Evolutionary conservation across 2,113 vertebrate species (phyloP).

Genomic region (Clarias gariepinus): DNA sequence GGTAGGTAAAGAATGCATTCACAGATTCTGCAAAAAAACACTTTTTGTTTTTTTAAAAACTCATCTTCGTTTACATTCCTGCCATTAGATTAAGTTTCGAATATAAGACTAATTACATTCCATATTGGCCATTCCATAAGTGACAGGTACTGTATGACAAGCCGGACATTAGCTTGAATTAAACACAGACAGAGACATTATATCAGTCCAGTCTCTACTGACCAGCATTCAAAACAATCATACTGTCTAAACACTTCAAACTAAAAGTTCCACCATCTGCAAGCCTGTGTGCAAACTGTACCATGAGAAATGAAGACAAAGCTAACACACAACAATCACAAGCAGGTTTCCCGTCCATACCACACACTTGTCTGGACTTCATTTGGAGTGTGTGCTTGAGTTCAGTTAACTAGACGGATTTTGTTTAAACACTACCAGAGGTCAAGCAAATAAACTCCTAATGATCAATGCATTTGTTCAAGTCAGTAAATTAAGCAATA

Average conservation of each 20-base stretch:
- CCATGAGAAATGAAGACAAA: constrained; percentile 36
- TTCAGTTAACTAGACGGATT: constrained; percentile 16
- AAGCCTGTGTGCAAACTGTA: background rate
- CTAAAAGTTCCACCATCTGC: constrained; percentile 29
- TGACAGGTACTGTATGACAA: background rate
- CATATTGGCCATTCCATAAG: background rate
- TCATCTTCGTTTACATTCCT: background rate
- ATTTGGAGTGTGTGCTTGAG: constrained; percentile 27
- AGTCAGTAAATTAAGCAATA: constrained; percentile 29
- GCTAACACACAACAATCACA: constrained; percentile 36
- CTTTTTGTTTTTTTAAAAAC: no score
- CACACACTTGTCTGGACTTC: constrained; percentile 6
- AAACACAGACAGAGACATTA: background rate
- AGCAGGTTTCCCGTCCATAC: constrained; percentile 16
- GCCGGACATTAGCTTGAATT: background rate
- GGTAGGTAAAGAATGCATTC: background rate
- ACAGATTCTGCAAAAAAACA: background rate
- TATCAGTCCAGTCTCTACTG: background rate
- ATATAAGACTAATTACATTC: constrained; percentile 14
- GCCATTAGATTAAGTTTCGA: background rate
- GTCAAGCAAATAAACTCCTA: constrained; percentile 48
- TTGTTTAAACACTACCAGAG: constrained; percentile 45
- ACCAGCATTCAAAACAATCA: background rate
- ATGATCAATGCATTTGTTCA: constrained; percentile 42
- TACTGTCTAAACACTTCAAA: constrained; percentile 38